Percentiles rank a stretch among this genome's conserved stretches.
These are phyloP conservation scores for Gastrophysa polygoni DNA, from an alignment of 2,888 invertebrate genomes.

Conservation along the genomic window DNA sequence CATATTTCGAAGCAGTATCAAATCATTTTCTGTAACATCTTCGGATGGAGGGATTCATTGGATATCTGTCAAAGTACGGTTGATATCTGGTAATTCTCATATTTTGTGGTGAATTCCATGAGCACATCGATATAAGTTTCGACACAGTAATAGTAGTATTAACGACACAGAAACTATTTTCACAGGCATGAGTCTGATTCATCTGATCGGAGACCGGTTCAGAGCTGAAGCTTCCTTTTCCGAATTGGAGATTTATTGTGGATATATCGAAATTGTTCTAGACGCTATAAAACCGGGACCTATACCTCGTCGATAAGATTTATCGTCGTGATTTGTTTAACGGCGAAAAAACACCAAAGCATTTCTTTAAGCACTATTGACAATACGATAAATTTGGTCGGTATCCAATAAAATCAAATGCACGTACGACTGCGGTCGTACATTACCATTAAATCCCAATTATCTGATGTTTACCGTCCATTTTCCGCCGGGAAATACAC, in stretches of 20 bases:
- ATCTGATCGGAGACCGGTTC: no score
- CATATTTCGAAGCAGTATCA: no score
- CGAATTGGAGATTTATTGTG: slow-evolving; percentile 4
- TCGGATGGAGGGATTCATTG: no score
- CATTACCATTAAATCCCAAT: slow-evolving; percentile 17
- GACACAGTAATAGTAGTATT: no score
- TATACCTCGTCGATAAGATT: slow-evolving; percentile 17
- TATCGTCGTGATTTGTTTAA: slow-evolving; percentile 21
- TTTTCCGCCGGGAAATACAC: slow-evolving; percentile 9
- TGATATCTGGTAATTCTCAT: no score
- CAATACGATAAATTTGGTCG: slow-evolving; percentile 12
- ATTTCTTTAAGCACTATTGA: slow-evolving; percentile 16
- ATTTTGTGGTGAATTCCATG: no score
- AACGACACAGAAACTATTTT: no score
- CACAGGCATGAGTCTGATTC: no score
- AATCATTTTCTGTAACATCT: no score
- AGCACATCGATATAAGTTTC: no score
- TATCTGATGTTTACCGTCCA: slow-evolving; percentile 16
- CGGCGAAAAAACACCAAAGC: slow-evolving; percentile 7
- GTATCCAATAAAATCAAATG: slow-evolving; percentile 16
- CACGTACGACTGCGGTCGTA: slow-evolving; percentile 16
- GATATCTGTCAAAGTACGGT: no score
- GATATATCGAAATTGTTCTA: slow-evolving; percentile 14
- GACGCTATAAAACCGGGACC: slow-evolving; percentile 5
- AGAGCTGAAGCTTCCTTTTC: no score